Evolutionary conservation across 2,888 invertebrate species (phyloP).

Genomic region (Ommatoiulus sabulosus): DNA sequence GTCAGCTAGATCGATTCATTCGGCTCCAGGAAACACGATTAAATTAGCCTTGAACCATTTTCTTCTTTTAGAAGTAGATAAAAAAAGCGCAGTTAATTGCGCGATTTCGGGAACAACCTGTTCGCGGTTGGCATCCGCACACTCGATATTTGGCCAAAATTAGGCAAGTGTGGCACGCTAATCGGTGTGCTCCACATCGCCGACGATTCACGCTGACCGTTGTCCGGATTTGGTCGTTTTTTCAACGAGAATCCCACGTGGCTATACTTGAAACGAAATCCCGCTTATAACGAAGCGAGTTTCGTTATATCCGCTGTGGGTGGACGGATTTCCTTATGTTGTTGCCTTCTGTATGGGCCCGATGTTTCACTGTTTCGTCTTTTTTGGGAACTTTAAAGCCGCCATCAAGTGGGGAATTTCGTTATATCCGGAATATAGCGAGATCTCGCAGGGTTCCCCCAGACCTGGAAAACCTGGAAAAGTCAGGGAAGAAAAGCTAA

Average conservation of each 20-base stretch:
- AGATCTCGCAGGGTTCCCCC: too few relatives aligned
- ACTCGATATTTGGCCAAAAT: not conserved
- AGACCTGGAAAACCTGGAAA: too few relatives aligned
- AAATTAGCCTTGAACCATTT: slow-evolving; percentile 19
- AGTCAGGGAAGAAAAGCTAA: too few relatives aligned
- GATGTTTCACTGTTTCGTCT: too few relatives aligned
- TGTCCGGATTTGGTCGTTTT: not conserved
- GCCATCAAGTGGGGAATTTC: too few relatives aligned
- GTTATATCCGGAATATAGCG: too few relatives aligned
- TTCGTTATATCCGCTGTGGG: too few relatives aligned
- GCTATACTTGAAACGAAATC: too few relatives aligned
- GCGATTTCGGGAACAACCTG: not conserved
- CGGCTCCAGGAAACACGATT: slow-evolving; percentile 21
- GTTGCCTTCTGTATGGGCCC: too few relatives aligned
- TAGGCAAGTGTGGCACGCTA: slow-evolving; percentile 6
- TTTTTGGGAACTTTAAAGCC: too few relatives aligned
- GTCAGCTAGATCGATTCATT: not conserved
- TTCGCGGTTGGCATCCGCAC: not conserved
- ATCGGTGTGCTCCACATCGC: not conserved
- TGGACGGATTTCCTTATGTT: too few relatives aligned
- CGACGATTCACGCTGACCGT: not conserved
- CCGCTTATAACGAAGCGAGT: too few relatives aligned
- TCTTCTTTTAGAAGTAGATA: not conserved
- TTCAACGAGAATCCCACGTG: not conserved
- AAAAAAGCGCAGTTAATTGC: not conserved